Conservation (phyloP, 2,888 invertebrate species). For the Stenurella melanura region DNA sequence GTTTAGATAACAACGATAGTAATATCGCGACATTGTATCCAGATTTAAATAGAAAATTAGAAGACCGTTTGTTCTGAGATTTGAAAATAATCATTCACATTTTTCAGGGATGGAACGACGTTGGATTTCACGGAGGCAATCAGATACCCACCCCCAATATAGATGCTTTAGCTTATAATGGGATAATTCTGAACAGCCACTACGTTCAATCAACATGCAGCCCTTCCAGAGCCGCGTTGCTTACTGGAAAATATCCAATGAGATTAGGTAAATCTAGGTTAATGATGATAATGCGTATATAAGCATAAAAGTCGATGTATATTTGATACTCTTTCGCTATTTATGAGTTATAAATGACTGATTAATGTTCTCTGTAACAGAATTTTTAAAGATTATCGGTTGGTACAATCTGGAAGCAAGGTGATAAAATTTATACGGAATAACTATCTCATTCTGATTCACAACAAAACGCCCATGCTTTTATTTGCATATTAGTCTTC, state of each 20-base stretch:
- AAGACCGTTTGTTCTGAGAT: neutral
- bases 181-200: constrained; percentile 89
- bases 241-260: constrained; percentile 92
- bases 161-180: constrained; percentile 89
- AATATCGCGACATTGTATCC: neutral
- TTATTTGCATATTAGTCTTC: no score
- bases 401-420: no score
- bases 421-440: no score
- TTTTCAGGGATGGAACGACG: constrained; percentile 92
- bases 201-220: constrained; percentile 92
- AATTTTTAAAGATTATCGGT: no score
- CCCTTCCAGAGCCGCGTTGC: constrained; percentile 87
- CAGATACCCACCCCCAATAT: constrained; percentile 94
- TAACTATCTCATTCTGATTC: no score
- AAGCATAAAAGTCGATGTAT: neutral
- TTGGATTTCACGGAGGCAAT: constrained; percentile 90
- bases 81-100: constrained; percentile 13
- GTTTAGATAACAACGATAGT: neutral
- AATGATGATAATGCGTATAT: constrained; percentile 14
- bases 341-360: neutral
- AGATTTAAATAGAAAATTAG: neutral
- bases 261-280: constrained; percentile 78
- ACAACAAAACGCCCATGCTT: no score
- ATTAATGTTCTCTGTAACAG: no score
- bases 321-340: neutral